Conservation (phyloP, 2,113 vertebrate genomes). For the Rhinoptilus africanus region DNA sequence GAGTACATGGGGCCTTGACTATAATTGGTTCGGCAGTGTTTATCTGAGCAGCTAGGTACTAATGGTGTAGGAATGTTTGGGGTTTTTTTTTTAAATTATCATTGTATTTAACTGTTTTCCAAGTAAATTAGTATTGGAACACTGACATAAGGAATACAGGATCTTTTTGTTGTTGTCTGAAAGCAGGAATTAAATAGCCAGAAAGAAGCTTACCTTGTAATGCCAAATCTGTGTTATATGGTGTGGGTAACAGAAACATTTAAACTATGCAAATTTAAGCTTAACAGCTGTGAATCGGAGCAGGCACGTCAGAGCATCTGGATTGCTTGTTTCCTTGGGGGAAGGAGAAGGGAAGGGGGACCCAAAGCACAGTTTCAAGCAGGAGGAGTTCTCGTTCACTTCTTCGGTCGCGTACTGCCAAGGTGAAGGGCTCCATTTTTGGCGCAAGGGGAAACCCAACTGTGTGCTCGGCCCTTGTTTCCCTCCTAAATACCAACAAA, state of each 20-base stretch:
- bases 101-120: conserved; percentile 32
- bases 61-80: background rate
- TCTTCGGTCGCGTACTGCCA: background rate
- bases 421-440: rapidly evolving
- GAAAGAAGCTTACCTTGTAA: conserved; percentile 14
- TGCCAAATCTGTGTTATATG: background rate
- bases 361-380: background rate
- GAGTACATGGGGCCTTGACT: conserved; percentile 22
- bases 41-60: background rate
- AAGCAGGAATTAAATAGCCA: conserved; percentile 39
- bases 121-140: background rate
- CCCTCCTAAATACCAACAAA: background rate
- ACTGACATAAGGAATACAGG: background rate
- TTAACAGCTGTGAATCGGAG: conserved; percentile 33
- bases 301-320: conserved; percentile 5
- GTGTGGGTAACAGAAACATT: conserved; percentile 46
- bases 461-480: background rate
- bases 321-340: background rate
- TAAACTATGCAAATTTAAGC: conserved; percentile 74
- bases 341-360: background rate
- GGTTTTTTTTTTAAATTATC: background rate
- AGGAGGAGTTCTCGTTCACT: background rate
- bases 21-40: background rate
- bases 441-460: background rate
- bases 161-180: conserved; percentile 5